These are phyloP conservation scores for Carabus problematicus DNA, from an alignment of 2,888 invertebrate species.

Conservation along the genomic window DNA sequence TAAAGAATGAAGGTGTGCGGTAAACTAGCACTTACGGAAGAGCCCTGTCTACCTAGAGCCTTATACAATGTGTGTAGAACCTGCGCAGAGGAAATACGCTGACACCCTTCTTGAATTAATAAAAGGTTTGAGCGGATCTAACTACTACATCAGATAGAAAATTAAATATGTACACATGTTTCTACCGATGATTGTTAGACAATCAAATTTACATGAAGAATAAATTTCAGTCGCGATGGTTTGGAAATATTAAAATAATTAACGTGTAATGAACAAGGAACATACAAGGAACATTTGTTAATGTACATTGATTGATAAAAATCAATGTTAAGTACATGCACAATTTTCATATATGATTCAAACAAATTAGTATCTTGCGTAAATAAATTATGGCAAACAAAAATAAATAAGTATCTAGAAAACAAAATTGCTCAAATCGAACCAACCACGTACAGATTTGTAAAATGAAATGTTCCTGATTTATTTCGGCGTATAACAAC, in stretches of 20 bases:
- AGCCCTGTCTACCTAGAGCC: constrained; percentile 4
- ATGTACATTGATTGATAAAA: background rate
- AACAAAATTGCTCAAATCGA: too few species aligned
- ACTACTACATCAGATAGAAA: background rate
- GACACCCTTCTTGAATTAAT: constrained; percentile 8
- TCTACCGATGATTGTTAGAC: constrained; percentile 1
- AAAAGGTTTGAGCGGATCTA: constrained; percentile 5
- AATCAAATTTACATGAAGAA: background rate
- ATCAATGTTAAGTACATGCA: background rate
- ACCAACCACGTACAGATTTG: too few species aligned
- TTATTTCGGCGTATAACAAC: too few species aligned
- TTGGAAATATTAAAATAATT: background rate
- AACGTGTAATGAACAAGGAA: background rate
- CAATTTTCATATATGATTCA: too few species aligned
- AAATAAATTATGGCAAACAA: too few species aligned
- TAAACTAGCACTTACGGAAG: constrained; percentile 9
- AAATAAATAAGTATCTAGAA: too few species aligned
- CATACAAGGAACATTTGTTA: background rate
- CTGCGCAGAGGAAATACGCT: background rate
- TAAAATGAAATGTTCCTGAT: too few species aligned
- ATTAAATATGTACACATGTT: constrained; percentile 1
- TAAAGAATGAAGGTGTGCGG: constrained; percentile 13
- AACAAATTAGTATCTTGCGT: too few species aligned
- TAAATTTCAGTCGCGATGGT: background rate
- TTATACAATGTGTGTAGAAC: constrained; percentile 4